A percentile compares a stretch with the other conserved stretches of the same genome.
These are phyloP conservation scores for Lasiurus borealis DNA, from an alignment of 2,113 vertebrate genomes.

Conservation along the genomic window DNA sequence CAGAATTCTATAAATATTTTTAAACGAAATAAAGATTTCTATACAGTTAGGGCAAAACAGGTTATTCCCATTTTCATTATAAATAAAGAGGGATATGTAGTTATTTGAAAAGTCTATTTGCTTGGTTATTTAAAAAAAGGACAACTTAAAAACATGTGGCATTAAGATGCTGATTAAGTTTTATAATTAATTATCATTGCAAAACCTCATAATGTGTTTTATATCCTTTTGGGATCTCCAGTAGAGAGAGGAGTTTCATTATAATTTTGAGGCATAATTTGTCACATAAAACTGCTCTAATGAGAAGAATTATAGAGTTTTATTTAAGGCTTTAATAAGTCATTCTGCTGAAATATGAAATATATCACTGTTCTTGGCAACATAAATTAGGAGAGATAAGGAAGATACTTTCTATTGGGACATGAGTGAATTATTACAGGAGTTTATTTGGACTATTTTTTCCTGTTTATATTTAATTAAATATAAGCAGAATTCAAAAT, in stretches of 20 bases:
- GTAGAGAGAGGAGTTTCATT: neutral
- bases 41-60: neutral
- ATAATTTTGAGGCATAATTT: conserved; percentile 33
- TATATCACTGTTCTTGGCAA: neutral
- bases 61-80: neutral
- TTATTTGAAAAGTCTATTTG: neutral
- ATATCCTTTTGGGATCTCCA: conserved; percentile 8
- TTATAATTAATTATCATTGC: conserved; percentile 1
- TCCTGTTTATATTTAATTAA: conserved; percentile 41
- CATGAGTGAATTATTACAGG: neutral
- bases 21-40: conserved; percentile 52
- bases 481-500: conserved; percentile 19
- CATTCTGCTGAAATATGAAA: neutral
- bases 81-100: conserved; percentile 30
- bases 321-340: conserved; percentile 56
- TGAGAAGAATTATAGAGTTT: conserved; percentile 19
- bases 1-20: neutral
- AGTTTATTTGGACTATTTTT: neutral
- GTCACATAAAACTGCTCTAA: neutral
- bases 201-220: conserved; percentile 24
- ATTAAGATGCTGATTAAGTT: conserved; percentile 39
- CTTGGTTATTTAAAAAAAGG: neutral
- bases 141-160: neutral
- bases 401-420: neutral
- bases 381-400: conserved; percentile 35